Percentiles rank a stretch among this genome's conserved stretches.
Evolutionary conservation across 64 coral and sea anemone genomes (phyloP).

Genomic region (Montipora capricornis): DNA sequence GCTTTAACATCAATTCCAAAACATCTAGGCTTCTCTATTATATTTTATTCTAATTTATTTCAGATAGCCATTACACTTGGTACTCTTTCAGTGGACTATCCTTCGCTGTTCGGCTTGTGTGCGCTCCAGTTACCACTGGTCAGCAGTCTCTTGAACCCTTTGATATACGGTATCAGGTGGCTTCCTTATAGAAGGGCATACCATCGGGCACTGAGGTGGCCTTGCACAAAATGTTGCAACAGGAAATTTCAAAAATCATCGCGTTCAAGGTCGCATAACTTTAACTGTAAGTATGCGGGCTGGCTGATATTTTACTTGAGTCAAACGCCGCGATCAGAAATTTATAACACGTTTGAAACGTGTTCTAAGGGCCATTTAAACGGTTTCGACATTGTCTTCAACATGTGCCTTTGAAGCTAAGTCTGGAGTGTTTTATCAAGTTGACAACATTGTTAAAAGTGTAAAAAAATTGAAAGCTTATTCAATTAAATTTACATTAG

Average conservation of each 20-base stretch:
- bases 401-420: too few relatives aligned
- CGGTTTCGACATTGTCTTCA: too few relatives aligned
- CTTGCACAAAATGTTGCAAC: slow-evolving; percentile 25
- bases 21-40: too few relatives aligned
- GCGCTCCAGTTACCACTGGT: slow-evolving; percentile 60
- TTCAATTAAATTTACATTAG: too few relatives aligned
- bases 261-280: not conserved
- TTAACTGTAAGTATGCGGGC: slow-evolving; percentile 4
- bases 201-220: slow-evolving; percentile 12
- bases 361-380: not conserved
- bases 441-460: too few relatives aligned
- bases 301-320: too few relatives aligned
- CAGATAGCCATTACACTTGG: slow-evolving; percentile 46
- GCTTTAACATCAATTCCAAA: too few relatives aligned
- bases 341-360: too few relatives aligned
- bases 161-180: slow-evolving; percentile 64
- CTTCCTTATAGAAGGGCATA: slow-evolving; percentile 58
- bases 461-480: too few relatives aligned
- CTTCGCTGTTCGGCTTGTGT: slow-evolving; percentile 41
- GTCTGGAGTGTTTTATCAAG: too few relatives aligned
- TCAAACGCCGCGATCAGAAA: too few relatives aligned
- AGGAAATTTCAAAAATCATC: slow-evolving; percentile 6
- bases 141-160: slow-evolving; percentile 65
- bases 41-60: not conserved
- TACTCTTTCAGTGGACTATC: slow-evolving; percentile 39